phyloP scores from a whole-genome alignment of 2,888 invertebrate species.

The Macrophya annulata region DNA sequence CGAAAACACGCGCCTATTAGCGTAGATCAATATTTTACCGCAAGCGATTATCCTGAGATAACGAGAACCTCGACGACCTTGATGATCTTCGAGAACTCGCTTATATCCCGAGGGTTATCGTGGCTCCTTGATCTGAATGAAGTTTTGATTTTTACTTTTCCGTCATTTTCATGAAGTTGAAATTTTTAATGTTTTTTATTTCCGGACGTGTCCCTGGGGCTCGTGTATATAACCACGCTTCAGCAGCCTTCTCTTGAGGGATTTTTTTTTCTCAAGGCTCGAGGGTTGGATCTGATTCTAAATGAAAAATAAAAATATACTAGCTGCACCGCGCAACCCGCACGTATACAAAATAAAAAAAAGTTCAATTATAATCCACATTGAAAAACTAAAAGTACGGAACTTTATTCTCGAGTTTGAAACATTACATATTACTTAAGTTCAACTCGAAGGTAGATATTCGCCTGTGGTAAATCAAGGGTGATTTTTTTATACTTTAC shows the following conservation, averaged over 20 bases:
- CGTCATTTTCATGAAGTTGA: neutral
- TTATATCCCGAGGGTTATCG: neutral
- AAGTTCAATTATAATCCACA: neutral
- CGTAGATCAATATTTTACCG: constrained; percentile 31
- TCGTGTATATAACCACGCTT: neutral
- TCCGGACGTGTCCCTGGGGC: neutral
- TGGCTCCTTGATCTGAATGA: neutral
- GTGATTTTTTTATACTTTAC: neutral
- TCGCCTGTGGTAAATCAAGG: neutral
- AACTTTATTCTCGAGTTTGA: neutral
- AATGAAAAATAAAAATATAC: neutral
- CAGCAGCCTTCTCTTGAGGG: neutral
- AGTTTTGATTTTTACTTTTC: neutral
- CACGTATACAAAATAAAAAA: no score
- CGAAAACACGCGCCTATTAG: constrained; percentile 29
- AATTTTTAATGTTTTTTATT: neutral
- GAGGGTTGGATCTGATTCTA: neutral
- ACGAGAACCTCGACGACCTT: neutral
- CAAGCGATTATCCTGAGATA: constrained; percentile 1
- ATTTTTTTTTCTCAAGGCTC: neutral
- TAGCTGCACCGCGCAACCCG: neutral
- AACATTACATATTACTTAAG: constrained; percentile 9
- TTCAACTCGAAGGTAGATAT: neutral
- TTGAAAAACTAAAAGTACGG: neutral
- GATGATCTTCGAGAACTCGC: neutral